Evolutionary conservation across 2,113 vertebrate species (phyloP), one percentile per base, ranked within the genome.

Genomic region (Lepidothrix coronata): DNA sequence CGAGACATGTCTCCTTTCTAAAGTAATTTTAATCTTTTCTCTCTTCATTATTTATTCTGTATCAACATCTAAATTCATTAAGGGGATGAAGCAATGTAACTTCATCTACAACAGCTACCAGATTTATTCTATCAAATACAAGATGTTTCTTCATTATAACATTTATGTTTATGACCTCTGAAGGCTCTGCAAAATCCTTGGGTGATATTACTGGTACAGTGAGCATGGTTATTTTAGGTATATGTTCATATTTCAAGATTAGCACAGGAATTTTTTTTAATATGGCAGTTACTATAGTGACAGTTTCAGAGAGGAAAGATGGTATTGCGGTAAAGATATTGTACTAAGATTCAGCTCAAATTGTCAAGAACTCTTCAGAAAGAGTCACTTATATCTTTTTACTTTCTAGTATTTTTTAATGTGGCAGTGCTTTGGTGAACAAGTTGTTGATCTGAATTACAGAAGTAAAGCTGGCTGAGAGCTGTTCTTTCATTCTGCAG

Each of bases 231-330:
- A 94, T 97, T 96, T 95, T 96, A 79, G 70, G 91, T 81, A n/a
- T 91, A 72, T 76, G 37, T 89, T 96, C 88, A 72, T 89, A 94
- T 94, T 91, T 94, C 86, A 88, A 92, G 92, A 91, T 85, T 91
- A 95, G 41, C 80, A 85, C 30, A 58, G 61, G 58, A 71, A 1
- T 54, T 81, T 97, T 88, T 95, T 93, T 84, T 70, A 72, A 85
- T 92, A 72, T 73, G 19, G 70, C 62, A 89, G 96, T 96, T 96
- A 95, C 95, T 96, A 97, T 94, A 96, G 96, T 92, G 91, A 87
- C 79, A 87, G 44, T 84, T 93, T 92, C 80, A 87, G 88, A 92
- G 35, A 85, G 52, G 31, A 79, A 96, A 93, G 70, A 91, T 81
- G 70, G 57, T 65, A 75, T 85, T 89, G 62, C 84, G 73, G 84